Base-by-base conservation (phyloP, 2,797 vertebrate species). In the Poeciliopsis infans region DNA sequence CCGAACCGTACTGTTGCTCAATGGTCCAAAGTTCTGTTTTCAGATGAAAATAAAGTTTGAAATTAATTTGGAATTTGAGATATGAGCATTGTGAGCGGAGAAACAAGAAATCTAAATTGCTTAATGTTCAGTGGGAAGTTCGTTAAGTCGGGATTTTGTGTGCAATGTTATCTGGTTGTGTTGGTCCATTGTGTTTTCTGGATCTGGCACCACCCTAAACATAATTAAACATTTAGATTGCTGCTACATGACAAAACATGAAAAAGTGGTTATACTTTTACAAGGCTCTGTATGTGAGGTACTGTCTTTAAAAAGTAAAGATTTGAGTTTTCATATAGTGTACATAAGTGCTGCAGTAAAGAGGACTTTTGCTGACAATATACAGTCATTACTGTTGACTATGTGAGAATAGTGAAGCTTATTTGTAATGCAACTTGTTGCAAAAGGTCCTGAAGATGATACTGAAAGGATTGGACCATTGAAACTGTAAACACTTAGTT, bases 331-430 rank as follows among this genome's bases (percentile, higher is more conserved):
- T 55, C 66, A 51, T 28, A 45, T 11, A 72, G 4, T 11, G n/a
- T 61, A 41, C 69, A 7, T 45, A 87, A 74, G 72, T 78, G 31
- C 11, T 53, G 55, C 71, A 55, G 25, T 8, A 53, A 74, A 49
- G 75, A 82, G 69, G 78, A 33, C 79, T 84, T 81, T 25, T 76
- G 68, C 68, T 13, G 41, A 83, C 51, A 78, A 88, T 87, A 89
- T 78, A 75, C 82, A 55, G n/a, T 80, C 71, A 78, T 93, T 87
- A 88, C 73, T 66, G n/a, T 15, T 23, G 51, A 68, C 76, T 74
- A 53, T 91, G 53, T 91, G 82, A 89, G 92, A 91, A 93, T 85
- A 94, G 87, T 84, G 75, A 79, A 66, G 78, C 80, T 84, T 84
- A 75, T 87, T 91, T 86, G 81, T 80, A 86, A 41, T 39, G 69